Base-by-base conservation (phyloP, 2,888 invertebrate genomes). In the Lithodes maja region DNA sequence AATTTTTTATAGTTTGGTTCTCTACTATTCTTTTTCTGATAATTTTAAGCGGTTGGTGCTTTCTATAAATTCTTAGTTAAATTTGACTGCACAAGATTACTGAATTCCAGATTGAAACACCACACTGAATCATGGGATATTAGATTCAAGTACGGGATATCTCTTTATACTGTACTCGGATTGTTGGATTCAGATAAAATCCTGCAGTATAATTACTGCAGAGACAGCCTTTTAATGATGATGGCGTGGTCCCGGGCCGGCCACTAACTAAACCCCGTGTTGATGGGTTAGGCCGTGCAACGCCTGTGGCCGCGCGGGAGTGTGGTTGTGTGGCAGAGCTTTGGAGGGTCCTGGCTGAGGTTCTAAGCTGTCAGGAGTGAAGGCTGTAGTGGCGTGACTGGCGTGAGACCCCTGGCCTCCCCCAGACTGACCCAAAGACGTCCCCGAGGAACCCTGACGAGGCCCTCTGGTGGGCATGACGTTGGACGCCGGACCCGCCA, bases 341-440 rank as follows among this genome's bases (percentile, higher is more conserved):
- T 91, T 90, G 68, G 91, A 91, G 68, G 91, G 89, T 54, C 91
- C 91, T 9, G 91, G 91, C 85, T 90, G 87, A 55, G 91, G 91
- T 7, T 91, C 91, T 80, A 91, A 53, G 80, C 90, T 91, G 80
- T 91, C 91, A 54, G 91, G 91, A 69, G 91, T 91, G 87, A 91
- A 90, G 81, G 90, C 87, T 9, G 90, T 91, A 50, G 91, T 91
- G 75, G 83, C 87, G 75, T 84, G 90, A 33, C 33, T 33, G 61
- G 88, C 88, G 75, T 84, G 90, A 12, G 55, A 17, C 50, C 86
- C 86, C 68, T 86, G 86, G 12, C 89, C 83, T 75, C 79, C 81
- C 55, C 89, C 84, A 53, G 79, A 84, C 1, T 83, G 83, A 7
- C 83, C 52, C 33, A 81, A 68, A 75, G 86, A 78, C 49, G 91